A percentile compares a stretch with the other conserved stretches of the same genome.
Conservation (phyloP, 2,113 vertebrate species). For the Coracopsis vasa region DNA sequence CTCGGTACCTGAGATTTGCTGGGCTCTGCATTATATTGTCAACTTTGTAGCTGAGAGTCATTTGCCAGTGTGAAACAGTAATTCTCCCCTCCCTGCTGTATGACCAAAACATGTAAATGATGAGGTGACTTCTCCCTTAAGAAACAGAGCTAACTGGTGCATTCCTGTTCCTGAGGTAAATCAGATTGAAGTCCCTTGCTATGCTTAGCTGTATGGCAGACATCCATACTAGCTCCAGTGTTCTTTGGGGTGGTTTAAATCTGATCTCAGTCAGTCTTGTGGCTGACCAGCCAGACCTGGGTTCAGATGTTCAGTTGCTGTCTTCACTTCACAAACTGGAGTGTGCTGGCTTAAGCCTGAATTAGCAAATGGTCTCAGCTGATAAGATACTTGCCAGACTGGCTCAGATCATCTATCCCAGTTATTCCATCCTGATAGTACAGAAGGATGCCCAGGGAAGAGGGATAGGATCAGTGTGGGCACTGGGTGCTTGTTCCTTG, state of each 20-base stretch:
- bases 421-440: background rate
- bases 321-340: background rate
- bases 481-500: rapidly evolving
- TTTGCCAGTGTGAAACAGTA: too few relatives aligned
- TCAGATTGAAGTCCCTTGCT: background rate
- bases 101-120: background rate
- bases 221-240: background rate
- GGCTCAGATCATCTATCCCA: background rate
- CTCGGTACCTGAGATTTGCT: too few relatives aligned
- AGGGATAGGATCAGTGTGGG: too few relatives aligned
- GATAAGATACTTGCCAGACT: background rate
- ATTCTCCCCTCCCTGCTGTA: background rate
- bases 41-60: too few relatives aligned
- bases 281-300: background rate
- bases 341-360: background rate
- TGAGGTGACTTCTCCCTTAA: background rate
- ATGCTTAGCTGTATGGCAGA: background rate
- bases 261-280: background rate
- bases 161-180: background rate
- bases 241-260: background rate
- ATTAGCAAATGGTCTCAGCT: background rate
- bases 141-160: background rate
- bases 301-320: background rate
- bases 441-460: background rate
- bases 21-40: too few relatives aligned